Base-by-base conservation (phyloP, 1,140 invertebrate species). In the Meteorus sp. region DNA sequence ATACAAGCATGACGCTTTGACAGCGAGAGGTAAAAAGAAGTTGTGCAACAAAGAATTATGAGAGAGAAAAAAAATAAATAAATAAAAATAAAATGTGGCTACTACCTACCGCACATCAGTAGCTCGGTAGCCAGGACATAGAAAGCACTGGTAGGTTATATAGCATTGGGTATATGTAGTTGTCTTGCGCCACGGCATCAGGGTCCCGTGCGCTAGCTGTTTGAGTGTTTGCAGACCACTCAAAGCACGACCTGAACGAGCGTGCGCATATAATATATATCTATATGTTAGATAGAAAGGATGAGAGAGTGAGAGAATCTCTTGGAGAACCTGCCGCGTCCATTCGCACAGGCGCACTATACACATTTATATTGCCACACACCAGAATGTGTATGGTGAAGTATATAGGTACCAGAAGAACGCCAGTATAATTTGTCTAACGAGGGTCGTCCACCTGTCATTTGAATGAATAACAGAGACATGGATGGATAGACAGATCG, bases 171-270 rank as follows among this genome's bases (percentile, higher is more conserved):
- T 22, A 58, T 54, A 27, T 27, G 53, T 56, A 56, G 37, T 58
- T 55, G 56, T 58, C 60, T 62, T 57, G 35, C 48, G 53, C 43
- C 35, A 60, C 39, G 61, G 60, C 59, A 56, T 54, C 35, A n/a
- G 45, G 56, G 63, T 45, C 53, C 59, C 56, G 43, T 33, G 53
- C n/a, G 19, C 39, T 35, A 44, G 47, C 55, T 58, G 35, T 37
- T 56, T 55, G 67, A 74, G 73, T 74, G 73, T 74, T 74, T 73
- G 70, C 73, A 69, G 69, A 70, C 67, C 73, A 73, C 73, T 74
- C 66, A 62, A 74, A 71, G 67, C 62, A 65, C 68, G 71, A 72
- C 67, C 64, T 62, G 67, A 70, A 69, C 70, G 70, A 72, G 65
- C 64, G 44, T 35, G 41, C n/a, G n/a, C n/a, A n/a, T n/a, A n/a